Evolutionary conservation across 2,888 invertebrate species (phyloP), one percentile per base, ranked within the genome.

Genomic region (Phragmatobia fuliginosa): DNA sequence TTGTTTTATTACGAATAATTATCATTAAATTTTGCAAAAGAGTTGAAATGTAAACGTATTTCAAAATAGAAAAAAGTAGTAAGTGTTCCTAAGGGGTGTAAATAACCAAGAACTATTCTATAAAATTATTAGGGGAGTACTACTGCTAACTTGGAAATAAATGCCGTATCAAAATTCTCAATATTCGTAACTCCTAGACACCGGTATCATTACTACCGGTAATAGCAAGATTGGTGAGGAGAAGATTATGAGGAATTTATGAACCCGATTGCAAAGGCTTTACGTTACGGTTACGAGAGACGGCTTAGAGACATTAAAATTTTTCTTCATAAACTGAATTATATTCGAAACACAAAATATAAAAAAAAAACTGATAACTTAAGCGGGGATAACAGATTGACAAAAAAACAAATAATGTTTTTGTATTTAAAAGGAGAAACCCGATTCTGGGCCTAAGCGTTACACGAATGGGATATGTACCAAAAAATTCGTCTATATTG

Each of bases 181-280:
- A 45, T 4, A 18, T 67, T 62, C 36, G 6, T 68, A 68, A 31
- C 59, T 64, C 59, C 58, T 28, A 8, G n/a, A 32, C 67, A 21
- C 18, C 32, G 52, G n/a, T 41, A 62, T 45, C 16, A 60, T 33
- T 63, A 66, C 49, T 63, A 66, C 49, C 58, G 32, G 71, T 66
- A 64, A 75, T 70, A 67, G 41, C 49, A 61, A 71, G 67, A 74
- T 69, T 72, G 59, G 62, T 28, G 49, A 41, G 66, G 25, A 45
- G 66, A 33, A 10, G 62, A 61, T 28, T 64, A 69, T 71, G 64
- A 74, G 56, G 63, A 68, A 68, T 56, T 58, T 60, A 45, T 36
- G 33, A 25, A 11, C 25, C 60, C n/a, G 60, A 62, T 33, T 58
- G 62, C 62, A 41, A 16, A 52, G 31, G 16, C 21, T 38, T 38